A percentile compares a stretch with the other conserved stretches of the same genome.
phyloP scores from a whole-genome alignment of 2,797 vertebrate species.

The Lepus townsendii region DNA sequence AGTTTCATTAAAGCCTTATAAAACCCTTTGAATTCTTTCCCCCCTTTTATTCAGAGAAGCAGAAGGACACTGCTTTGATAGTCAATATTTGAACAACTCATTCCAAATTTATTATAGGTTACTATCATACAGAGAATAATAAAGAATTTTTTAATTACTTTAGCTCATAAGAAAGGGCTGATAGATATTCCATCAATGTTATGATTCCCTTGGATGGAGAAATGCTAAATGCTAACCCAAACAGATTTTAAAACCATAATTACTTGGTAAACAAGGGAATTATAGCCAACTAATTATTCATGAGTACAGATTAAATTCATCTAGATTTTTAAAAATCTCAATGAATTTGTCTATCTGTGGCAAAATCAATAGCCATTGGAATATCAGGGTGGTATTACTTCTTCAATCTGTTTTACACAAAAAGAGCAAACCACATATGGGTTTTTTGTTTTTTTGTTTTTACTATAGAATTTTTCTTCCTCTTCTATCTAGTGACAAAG shows the following conservation, averaged over 20 bases:
- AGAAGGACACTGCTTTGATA: slow-evolving; percentile 84
- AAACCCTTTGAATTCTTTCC: slow-evolving; percentile 84
- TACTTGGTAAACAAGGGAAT: slow-evolving; percentile 90
- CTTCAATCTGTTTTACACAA: slow-evolving; percentile 45
- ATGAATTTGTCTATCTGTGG: slow-evolving; percentile 77
- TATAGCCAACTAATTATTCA: slow-evolving; percentile 88
- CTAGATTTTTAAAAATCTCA: slow-evolving; percentile 66
- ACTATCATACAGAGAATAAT: slow-evolving; percentile 90
- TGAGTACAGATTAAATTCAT: slow-evolving; percentile 87
- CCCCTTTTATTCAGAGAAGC: slow-evolving; percentile 80
- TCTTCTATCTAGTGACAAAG: slow-evolving; percentile 55
- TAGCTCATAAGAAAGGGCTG: slow-evolving; percentile 87
- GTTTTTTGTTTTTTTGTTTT: neutral
- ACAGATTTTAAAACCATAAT: slow-evolving; percentile 91
- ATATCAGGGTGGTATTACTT: slow-evolving; percentile 46
- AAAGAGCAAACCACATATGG: slow-evolving; percentile 51
- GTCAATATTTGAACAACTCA: slow-evolving; percentile 89
- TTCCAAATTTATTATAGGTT: slow-evolving; percentile 89
- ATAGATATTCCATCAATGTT: slow-evolving; percentile 91
- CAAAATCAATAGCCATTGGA: slow-evolving; percentile 73
- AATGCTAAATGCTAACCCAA: slow-evolving; percentile 90
- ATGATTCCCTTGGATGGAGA: slow-evolving; percentile 89
- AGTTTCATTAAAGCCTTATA: slow-evolving; percentile 86
- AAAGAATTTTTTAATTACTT: slow-evolving; percentile 91
- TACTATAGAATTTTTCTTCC: slow-evolving; percentile 59